Conservation (phyloP, 1,140 invertebrate species). For the Drosophila bocqueti region DNA sequence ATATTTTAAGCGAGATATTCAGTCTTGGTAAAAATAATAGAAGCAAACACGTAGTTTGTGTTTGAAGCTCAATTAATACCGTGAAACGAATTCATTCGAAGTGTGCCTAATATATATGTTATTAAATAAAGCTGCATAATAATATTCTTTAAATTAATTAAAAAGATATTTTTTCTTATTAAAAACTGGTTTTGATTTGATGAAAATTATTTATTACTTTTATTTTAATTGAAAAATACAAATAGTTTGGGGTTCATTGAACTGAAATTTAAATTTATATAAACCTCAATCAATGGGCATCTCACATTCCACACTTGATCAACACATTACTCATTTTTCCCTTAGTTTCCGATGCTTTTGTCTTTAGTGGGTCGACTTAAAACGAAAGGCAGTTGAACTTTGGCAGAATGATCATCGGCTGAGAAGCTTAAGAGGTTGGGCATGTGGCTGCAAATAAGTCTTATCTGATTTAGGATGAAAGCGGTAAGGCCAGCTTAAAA, state of each 20-base stretch:
- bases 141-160: too few species aligned
- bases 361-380: constrained; percentile 58
- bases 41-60: too few species aligned
- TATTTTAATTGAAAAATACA: not conserved
- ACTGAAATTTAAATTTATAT: too few species aligned
- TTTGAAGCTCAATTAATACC: too few species aligned
- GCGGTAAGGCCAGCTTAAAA: constrained; percentile 3
- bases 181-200: too few species aligned
- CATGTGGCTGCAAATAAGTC: constrained; percentile 27
- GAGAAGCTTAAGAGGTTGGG: constrained; percentile 16
- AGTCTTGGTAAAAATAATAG: too few species aligned
- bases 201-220: too few species aligned
- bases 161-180: too few species aligned
- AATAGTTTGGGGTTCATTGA: not conserved
- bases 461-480: constrained; percentile 44
- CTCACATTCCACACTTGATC: not conserved
- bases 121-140: too few species aligned
- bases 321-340: constrained; percentile 19
- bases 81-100: too few species aligned
- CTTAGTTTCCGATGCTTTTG: constrained; percentile 42
- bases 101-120: too few species aligned
- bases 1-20: not conserved
- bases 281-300: not conserved
- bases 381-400: constrained; percentile 59
- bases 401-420: constrained; percentile 43